Evolutionary conservation across 2,797 vertebrate species (phyloP).

Genomic region (Halcyon leucocephala): DNA sequence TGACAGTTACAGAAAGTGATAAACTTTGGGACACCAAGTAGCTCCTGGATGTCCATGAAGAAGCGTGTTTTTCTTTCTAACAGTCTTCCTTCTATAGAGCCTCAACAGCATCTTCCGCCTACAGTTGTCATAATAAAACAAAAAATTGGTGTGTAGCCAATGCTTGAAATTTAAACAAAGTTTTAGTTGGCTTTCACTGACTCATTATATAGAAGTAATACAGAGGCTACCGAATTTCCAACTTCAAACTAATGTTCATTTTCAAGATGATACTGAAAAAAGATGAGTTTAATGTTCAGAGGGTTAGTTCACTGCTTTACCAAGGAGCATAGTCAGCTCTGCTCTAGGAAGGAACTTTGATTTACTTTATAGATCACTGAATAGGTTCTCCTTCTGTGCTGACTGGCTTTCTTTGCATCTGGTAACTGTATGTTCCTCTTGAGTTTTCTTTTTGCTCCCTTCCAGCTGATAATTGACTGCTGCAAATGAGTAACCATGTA

Average conservation of each 20-base stretch:
- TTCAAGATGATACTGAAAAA: neutral
- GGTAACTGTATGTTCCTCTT: neutral
- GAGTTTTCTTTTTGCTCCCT: neutral
- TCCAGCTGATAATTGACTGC: neutral
- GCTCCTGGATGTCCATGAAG: neutral
- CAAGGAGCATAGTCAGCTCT: neutral
- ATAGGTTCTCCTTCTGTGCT: neutral
- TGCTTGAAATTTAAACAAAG: neutral
- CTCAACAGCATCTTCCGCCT: neutral
- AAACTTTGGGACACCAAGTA: neutral
- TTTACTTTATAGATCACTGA: neutral
- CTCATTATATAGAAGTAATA: neutral
- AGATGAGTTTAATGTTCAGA: neutral
- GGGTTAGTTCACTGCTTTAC: neutral
- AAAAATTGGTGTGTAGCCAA: fast-evolving
- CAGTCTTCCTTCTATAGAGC: neutral
- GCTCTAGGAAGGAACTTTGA: neutral
- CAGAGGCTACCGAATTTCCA: neutral
- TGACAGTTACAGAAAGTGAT: neutral
- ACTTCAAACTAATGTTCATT: neutral
- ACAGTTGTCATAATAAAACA: neutral
- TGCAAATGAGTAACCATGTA: neutral
- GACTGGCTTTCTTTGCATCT: neutral
- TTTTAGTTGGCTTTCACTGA: neutral
- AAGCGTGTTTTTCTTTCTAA: neutral